These are phyloP conservation scores for Phaedon cochleariae DNA, from an alignment of 2,888 invertebrate genomes.

Conservation along the genomic window DNA sequence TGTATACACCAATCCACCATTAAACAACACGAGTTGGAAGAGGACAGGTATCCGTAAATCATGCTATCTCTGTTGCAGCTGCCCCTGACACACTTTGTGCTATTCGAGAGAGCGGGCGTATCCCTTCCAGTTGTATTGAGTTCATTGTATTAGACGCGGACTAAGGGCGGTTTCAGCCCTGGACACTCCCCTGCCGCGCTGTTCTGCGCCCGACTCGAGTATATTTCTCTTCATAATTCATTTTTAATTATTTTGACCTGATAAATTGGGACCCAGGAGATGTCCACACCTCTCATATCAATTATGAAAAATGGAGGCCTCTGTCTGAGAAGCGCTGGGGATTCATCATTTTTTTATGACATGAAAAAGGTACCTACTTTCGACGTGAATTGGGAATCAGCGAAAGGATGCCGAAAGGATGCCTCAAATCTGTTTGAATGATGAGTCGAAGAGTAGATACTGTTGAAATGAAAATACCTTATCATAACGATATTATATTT, in stretches of 20 bases:
- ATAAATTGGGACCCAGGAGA: conserved; percentile 41
- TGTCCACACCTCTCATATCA: conserved; percentile 41
- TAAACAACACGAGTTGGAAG: too few relatives aligned
- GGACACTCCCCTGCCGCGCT: conserved; percentile 51
- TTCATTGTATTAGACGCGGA: conserved; percentile 52
- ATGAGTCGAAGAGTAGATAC: too few relatives aligned
- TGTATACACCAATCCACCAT: too few relatives aligned
- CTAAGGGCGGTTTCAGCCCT: conserved; percentile 50
- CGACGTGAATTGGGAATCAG: conserved; percentile 1
- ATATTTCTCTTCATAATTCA: conserved; percentile 44
- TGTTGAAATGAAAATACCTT: too few relatives aligned
- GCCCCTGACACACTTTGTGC: too few relatives aligned
- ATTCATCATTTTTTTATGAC: conserved; percentile 31
- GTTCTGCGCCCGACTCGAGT: conserved; percentile 36
- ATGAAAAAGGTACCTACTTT: conserved; percentile 3
- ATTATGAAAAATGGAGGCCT: conserved; percentile 37
- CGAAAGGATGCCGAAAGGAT: too few relatives aligned
- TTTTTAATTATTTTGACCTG: conserved; percentile 49
- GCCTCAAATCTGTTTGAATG: too few relatives aligned
- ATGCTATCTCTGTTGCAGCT: too few relatives aligned
- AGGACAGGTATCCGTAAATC: too few relatives aligned
- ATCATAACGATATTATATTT: too few relatives aligned
- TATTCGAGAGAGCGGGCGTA: too few relatives aligned
- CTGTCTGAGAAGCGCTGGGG: conserved; percentile 27
- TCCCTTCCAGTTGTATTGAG: too few relatives aligned